These are phyloP conservation scores for Coelopa frigida DNA, from an alignment of 1,140 invertebrate species.

Conservation along the genomic window DNA sequence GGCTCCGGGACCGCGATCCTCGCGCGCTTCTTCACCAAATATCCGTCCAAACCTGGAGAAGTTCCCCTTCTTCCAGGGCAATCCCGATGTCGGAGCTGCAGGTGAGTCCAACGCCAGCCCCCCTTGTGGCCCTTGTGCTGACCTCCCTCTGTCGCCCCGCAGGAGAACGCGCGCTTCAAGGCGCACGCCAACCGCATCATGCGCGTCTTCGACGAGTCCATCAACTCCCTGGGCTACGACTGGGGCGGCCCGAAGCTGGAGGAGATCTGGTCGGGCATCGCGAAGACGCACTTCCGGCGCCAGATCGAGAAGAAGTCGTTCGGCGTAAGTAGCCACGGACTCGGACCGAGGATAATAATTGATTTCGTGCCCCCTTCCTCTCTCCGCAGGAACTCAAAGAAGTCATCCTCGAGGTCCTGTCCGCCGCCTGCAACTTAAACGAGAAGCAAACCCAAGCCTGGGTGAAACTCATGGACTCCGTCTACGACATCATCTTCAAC, in stretches of 20 bases:
- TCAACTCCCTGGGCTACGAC: constrained; percentile 28
- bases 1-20: constrained; percentile 41
- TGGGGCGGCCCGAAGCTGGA: constrained; percentile 30
- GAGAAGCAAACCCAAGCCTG: constrained; percentile 32
- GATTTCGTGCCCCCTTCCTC: background rate
- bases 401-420: constrained; percentile 35
- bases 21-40: constrained; percentile 32
- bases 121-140: no score
- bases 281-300: constrained; percentile 31
- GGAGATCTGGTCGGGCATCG: constrained; percentile 37
- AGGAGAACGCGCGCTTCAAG: constrained; percentile 37
- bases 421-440: constrained; percentile 36
- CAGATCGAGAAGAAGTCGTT: constrained; percentile 26
- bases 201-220: constrained; percentile 38
- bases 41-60: constrained; percentile 43
- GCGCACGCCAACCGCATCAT: constrained; percentile 39
- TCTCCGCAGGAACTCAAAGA: constrained; percentile 28
- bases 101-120: no score
- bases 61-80: constrained; percentile 36
- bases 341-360: background rate
- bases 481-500: constrained; percentile 39
- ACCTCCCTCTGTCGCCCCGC: background rate
- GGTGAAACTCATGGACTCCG: constrained; percentile 33
- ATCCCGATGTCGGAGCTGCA: constrained; percentile 30
- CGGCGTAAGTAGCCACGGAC: constrained; percentile 21